A percentile compares a stretch with the other conserved stretches of the same genome.
Evolutionary conservation across 2,888 invertebrate genomes (phyloP).

Genomic region (Latheticus oryzae): DNA sequence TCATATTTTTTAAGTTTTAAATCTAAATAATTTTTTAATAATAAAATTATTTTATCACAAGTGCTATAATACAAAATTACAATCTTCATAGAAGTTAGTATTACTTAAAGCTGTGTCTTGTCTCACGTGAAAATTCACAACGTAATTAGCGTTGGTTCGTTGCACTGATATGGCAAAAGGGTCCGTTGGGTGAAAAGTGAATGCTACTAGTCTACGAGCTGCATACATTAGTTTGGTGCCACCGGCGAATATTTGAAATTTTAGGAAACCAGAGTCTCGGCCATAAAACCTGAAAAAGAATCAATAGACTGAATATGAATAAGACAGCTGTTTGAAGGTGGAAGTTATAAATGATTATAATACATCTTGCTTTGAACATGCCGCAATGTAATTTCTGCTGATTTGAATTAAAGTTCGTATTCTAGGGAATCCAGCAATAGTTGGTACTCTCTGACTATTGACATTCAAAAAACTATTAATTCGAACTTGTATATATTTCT

Average conservation of each 20-base stretch:
- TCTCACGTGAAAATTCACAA: constrained; percentile 94
- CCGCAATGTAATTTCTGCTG: no score
- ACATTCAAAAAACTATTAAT: no score
- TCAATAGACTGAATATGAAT: not conserved
- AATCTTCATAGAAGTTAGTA: constrained; percentile 36
- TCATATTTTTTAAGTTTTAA: constrained; percentile 4
- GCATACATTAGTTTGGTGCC: constrained; percentile 73
- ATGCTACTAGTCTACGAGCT: constrained; percentile 87
- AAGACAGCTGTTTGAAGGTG: not conserved
- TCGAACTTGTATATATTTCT: no score
- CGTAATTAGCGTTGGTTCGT: constrained; percentile 90
- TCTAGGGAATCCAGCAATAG: no score
- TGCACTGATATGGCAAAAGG: constrained; percentile 97
- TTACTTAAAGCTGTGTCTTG: constrained; percentile 49
- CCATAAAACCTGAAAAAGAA: constrained; percentile 84
- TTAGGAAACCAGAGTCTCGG: constrained; percentile 79
- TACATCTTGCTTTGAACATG: no score
- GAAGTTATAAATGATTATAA: no score
- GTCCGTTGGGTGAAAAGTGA: constrained; percentile 96
- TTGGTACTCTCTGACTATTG: no score
- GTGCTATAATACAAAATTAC: constrained; percentile 27
- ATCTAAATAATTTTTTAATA: constrained; percentile 17
- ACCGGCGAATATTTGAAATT: constrained; percentile 81
- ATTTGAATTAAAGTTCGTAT: no score
- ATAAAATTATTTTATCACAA: constrained; percentile 30